A percentile compares a stretch with the other conserved stretches of the same genome.
Conservation (phyloP, 2,888 invertebrate genomes). For the Heliconius charithonia region DNA sequence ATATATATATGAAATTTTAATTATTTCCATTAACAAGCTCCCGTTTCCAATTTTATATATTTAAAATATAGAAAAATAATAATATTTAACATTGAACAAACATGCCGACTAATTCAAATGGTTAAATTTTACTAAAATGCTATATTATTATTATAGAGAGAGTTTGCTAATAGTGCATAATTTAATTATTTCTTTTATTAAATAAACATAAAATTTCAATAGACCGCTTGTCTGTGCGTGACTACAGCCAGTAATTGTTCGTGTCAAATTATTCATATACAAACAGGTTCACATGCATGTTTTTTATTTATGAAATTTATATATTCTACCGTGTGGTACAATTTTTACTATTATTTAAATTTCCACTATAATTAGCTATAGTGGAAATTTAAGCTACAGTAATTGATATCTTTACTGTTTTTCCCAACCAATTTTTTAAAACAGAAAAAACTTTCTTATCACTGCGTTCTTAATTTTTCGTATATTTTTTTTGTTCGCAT, state of each 20-base stretch:
- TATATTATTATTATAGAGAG: neutral
- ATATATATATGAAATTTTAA: too few species aligned
- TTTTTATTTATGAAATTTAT: slow-evolving; percentile 16
- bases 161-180: neutral
- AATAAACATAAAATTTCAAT: neutral
- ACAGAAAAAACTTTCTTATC: too few species aligned
- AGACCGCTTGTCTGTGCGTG: slow-evolving; percentile 5
- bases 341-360: neutral
- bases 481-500: too few species aligned
- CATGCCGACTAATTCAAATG: neutral
- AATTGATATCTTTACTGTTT: too few species aligned
- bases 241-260: slow-evolving; percentile 18
- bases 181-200: neutral
- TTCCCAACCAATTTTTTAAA: too few species aligned
- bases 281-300: slow-evolving; percentile 11
- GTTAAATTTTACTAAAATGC: neutral
- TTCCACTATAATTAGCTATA: too few species aligned
- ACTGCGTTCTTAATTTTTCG: too few species aligned
- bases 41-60: too few species aligned
- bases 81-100: neutral
- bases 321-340: neutral
- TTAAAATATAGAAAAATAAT: too few species aligned
- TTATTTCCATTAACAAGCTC: too few species aligned
- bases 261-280: slow-evolving; percentile 30
- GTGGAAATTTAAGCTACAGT: too few species aligned